phyloP scores from a whole-genome alignment of 2,888 invertebrate species.

The Leucophenga maculata region DNA sequence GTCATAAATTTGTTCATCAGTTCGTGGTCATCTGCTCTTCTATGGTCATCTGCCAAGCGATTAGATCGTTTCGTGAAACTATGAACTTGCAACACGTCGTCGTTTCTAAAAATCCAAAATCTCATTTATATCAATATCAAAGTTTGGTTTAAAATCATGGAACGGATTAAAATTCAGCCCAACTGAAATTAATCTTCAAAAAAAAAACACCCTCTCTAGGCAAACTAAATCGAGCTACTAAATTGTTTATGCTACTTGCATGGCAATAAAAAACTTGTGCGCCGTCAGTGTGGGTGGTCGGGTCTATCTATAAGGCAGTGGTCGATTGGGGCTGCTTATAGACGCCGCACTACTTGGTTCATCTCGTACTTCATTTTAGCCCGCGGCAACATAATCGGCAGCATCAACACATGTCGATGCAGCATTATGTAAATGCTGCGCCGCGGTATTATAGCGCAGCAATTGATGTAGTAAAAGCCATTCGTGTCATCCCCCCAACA shows the following conservation, averaged over 20 bases:
- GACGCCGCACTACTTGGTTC: slow-evolving; percentile 39
- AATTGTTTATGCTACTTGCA: slow-evolving; percentile 63
- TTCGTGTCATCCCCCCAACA: slow-evolving; percentile 1
- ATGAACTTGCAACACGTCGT: too few species aligned
- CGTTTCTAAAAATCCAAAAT: too few species aligned
- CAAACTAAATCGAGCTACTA: slow-evolving; percentile 12
- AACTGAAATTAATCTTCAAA: slow-evolving; percentile 31
- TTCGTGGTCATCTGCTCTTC: too few species aligned
- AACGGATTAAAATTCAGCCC: too few species aligned
- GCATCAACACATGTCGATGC: slow-evolving; percentile 22
- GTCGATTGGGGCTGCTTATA: background rate
- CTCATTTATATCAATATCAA: too few species aligned
- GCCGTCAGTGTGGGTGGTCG: slow-evolving; percentile 57
- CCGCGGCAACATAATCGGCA: background rate
- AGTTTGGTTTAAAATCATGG: too few species aligned
- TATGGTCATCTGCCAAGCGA: too few species aligned
- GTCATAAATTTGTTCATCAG: too few species aligned
- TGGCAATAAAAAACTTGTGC: slow-evolving; percentile 58
- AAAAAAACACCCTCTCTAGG: slow-evolving; percentile 28
- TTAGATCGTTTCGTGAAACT: too few species aligned
- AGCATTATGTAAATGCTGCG: slow-evolving; percentile 21
- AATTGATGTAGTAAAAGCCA: background rate
- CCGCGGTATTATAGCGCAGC: slow-evolving; percentile 6
- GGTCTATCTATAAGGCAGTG: too few species aligned
- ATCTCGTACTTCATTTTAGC: slow-evolving; percentile 2